Evolutionary conservation across 2,797 vertebrate species (phyloP).

Genomic region (Rhincodon typus): DNA sequence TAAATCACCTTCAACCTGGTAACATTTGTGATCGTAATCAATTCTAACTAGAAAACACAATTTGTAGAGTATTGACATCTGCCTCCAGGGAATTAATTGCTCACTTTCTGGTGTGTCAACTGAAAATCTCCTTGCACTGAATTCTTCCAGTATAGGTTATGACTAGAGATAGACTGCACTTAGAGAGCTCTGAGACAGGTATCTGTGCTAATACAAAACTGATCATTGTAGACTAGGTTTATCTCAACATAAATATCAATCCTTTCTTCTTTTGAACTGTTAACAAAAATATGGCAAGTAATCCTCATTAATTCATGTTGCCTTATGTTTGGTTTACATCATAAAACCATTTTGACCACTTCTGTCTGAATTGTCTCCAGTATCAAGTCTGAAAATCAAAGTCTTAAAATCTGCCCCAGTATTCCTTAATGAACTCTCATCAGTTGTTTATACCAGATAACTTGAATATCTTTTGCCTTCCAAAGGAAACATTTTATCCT

Average conservation of each 20-base stretch:
- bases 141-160: background rate
- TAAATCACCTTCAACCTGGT: conserved; percentile 41
- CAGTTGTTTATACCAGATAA: background rate
- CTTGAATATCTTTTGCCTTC: background rate
- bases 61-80: conserved; percentile 41
- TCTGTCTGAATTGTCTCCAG: background rate
- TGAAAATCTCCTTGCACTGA: conserved; percentile 3
- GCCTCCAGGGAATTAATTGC: background rate
- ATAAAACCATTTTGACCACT: background rate
- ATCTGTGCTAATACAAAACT: background rate
- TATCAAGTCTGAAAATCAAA: background rate
- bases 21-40: conserved; percentile 41
- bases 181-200: background rate
- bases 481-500: background rate
- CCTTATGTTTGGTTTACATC: background rate
- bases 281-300: background rate
- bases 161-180: background rate
- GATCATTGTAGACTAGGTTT: background rate
- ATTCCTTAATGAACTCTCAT: background rate
- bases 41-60: conserved; percentile 45
- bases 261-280: background rate
- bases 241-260: background rate
- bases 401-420: background rate
- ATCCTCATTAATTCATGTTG: background rate
- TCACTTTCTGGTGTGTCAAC: conserved; percentile 41